phyloP scores from a whole-genome alignment of 2,888 invertebrate genomes.

The Hipparchia sbordonii region DNA sequence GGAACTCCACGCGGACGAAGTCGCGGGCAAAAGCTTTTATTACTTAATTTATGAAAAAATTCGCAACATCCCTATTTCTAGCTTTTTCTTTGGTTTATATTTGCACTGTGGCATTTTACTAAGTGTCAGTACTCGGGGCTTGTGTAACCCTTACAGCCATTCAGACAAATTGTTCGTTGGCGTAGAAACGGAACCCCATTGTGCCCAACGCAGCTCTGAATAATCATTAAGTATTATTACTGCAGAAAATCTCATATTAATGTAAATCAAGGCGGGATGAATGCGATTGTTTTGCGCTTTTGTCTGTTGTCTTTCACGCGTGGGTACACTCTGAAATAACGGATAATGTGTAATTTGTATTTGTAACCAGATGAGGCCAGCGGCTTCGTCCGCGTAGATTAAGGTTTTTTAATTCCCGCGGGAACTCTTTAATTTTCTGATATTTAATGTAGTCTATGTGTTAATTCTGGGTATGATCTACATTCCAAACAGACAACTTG shows the following conservation, averaged over 20 bases:
- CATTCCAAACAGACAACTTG: no score
- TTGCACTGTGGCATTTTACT: constrained; percentile 12
- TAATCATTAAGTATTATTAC: constrained; percentile 73
- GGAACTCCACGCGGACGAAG: no score
- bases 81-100: neutral
- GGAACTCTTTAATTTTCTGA: no score
- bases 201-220: constrained; percentile 64
- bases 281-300: constrained; percentile 64
- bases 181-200: constrained; percentile 72
- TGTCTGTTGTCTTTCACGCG: constrained; percentile 40
- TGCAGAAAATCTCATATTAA: constrained; percentile 75
- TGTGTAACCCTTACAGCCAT: constrained; percentile 46
- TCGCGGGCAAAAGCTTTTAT: no score
- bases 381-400: neutral
- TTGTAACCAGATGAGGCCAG: neutral
- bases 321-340: constrained; percentile 35
- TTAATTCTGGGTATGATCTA: no score
- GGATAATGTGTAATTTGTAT: constrained; percentile 15
- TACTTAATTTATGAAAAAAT: no score
- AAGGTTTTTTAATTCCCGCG: neutral
- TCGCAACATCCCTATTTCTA: neutral
- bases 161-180: constrained; percentile 68
- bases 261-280: constrained; percentile 69
- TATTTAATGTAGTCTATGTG: no score
- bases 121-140: constrained; percentile 21